Base-by-base conservation (phyloP, 2,797 vertebrate species). In the Enteromius radiatus region DNA sequence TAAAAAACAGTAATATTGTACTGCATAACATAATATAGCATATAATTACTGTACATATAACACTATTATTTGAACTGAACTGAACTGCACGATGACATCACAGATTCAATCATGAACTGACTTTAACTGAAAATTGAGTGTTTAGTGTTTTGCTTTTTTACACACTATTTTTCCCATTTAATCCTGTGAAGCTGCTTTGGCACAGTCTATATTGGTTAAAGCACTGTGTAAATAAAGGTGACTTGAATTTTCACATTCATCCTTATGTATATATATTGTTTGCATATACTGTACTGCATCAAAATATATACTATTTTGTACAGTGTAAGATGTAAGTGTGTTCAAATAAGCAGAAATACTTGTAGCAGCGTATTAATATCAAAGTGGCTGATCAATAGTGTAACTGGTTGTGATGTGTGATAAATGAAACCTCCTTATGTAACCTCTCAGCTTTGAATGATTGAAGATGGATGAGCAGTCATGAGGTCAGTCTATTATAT, bases 401-500 rank as follows among this genome's bases (percentile, higher is more conserved):
- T 64, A 36, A 71, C 14, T 43, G 21, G 56, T 61, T 43, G 49
- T 45, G 2, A 31, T 43, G 49, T 56, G 59, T 63, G 59, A 59
- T 81, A 26, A 73, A 71, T 17, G 6, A 45, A 59, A 59, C 36
- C 43, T 78, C 59, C 41, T 56, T 17, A 23, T 56, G 52, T 75
- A 38, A 26, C 21, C 38, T 71, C 23, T 70, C 36, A 69, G 65
- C 65, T 43, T 11, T 79, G 65, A 69, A 68, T 45, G 54, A 71
- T 41, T 36, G 38, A 76, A 61, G 15, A 54, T 70, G 26, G 26
- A 71, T 19, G 68, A 80, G 78, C 68, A 61, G 54, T 47, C 8
- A 2, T 31, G 15, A 31, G 71, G 21, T 49, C 23, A 23, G 68
- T 71, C 54, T 61, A 23, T 80, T 47, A 63, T 61, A 73, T 63